Evolutionary conservation across 1,140 invertebrate genomes (phyloP), one percentile per base, ranked within the genome.

Genomic region (Ptiloglossa arizonensis): DNA sequence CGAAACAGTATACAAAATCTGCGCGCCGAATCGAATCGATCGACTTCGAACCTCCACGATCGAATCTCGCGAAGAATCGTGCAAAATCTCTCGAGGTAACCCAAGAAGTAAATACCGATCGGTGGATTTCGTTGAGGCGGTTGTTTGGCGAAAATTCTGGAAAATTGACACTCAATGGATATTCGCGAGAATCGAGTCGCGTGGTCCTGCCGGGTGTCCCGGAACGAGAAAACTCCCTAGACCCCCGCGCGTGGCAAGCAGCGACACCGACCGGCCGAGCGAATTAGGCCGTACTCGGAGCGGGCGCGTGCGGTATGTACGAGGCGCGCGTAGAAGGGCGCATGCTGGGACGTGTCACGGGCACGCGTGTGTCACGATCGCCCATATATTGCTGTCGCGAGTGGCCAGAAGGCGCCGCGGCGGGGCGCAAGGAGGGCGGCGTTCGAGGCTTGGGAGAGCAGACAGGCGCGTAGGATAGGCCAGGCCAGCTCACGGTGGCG

Each of bases 321-420:
- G 38, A 32, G 59, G 67, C 77, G 81, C 68, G 81, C 50, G 29
- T 38, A 41, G 68, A 73, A 52, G 75, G 48, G 75, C 82, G 82
- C 80, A 82, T 82, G 79, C 81, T 46, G 50, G 63, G 56, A 56
- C 35, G 74, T 83, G 82, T 82, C 60, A 83, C 75, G 82, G 70
- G 67, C 80, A 74, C 82, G 80, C 80, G 80, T 79, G 75, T 77
- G 67, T 46, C 56, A 73, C 48, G 57, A 50, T 57, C 80, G 70
- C 63, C 44, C 56, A 70, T 75, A 75, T 41, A 62, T 48, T 52
- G 56, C 17, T 44, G 24, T 63, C 56, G 57, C 27, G 68, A 70
- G 44, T 71, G 67, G 54, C 24, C 56, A 52, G 64, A 48, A 71
- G 54, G 67, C 68, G 50, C 17, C 44, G 69, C 15, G 75, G 44